Conservation (phyloP, 2,113 vertebrate genomes). For the Benitochromis conjunctus region DNA sequence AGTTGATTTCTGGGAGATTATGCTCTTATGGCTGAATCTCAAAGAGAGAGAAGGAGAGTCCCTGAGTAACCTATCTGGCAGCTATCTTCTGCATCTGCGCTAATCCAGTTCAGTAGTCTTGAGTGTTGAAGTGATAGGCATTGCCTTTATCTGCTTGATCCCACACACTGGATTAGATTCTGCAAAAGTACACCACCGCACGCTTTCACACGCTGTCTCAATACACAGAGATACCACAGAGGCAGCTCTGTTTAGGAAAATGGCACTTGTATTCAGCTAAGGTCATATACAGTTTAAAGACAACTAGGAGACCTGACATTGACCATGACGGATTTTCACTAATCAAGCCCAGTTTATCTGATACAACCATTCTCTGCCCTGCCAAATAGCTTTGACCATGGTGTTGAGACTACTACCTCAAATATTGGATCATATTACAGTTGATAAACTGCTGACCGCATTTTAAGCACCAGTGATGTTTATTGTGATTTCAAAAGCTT, state of each 20-base stretch:
- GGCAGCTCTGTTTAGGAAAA: neutral
- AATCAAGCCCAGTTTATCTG: slow-evolving; percentile 26
- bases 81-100: slow-evolving; percentile 40
- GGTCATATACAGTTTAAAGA: neutral
- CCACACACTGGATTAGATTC: slow-evolving; percentile 57
- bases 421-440: slow-evolving; percentile 8
- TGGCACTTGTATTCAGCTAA: neutral
- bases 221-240: neutral
- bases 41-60: neutral
- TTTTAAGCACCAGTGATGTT: slow-evolving; percentile 19
- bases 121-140: slow-evolving; percentile 37
- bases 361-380: slow-evolving; percentile 6
- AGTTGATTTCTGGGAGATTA: slow-evolving; percentile 9
- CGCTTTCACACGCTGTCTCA: neutral
- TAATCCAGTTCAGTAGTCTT: slow-evolving; percentile 53
- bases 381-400: slow-evolving; percentile 14
- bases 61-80: slow-evolving; percentile 1
- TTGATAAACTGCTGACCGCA: slow-evolving; percentile 34
- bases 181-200: neutral
- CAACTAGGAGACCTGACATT: neutral
- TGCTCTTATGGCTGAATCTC: neutral
- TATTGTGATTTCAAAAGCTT: slow-evolving; percentile 6
- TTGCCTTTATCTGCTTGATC: slow-evolving; percentile 53
- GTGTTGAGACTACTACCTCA: neutral
- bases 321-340: slow-evolving; percentile 17